These are phyloP conservation scores for Crypturellus tataupa DNA, from an alignment of 2,797 vertebrate genomes.

Conservation along the genomic window DNA sequence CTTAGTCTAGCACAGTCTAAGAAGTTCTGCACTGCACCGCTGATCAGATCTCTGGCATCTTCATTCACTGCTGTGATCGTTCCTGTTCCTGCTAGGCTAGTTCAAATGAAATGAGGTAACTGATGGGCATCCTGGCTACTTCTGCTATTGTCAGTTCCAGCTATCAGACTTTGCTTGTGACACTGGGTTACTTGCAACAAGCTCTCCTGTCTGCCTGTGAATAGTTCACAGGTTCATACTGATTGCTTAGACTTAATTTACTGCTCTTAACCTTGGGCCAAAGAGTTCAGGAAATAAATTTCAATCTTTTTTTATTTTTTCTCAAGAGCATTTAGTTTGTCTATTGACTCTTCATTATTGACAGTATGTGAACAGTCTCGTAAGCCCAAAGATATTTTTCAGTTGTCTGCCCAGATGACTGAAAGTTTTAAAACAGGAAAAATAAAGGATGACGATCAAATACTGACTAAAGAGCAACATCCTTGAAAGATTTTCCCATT, in stretches of 20 bases:
- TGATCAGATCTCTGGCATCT: background rate
- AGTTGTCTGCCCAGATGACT: background rate
- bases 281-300: background rate
- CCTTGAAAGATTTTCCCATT: background rate
- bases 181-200: background rate
- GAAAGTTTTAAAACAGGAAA: background rate
- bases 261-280: background rate
- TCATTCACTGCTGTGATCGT: background rate
- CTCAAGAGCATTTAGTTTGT: background rate
- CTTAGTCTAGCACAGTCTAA: background rate
- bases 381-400: background rate
- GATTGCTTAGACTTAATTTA: background rate
- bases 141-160: background rate
- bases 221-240: background rate
- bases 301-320: background rate
- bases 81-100: background rate
- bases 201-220: background rate
- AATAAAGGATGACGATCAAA: background rate
- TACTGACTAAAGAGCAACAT: background rate
- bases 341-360: background rate
- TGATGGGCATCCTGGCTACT: background rate
- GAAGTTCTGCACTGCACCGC: background rate
- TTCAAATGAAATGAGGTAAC: background rate
- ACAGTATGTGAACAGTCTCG: constrained; percentile 17
- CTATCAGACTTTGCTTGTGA: background rate